Base-by-base conservation (phyloP, 2,888 invertebrate genomes). In the Geotrupes spiniger region DNA sequence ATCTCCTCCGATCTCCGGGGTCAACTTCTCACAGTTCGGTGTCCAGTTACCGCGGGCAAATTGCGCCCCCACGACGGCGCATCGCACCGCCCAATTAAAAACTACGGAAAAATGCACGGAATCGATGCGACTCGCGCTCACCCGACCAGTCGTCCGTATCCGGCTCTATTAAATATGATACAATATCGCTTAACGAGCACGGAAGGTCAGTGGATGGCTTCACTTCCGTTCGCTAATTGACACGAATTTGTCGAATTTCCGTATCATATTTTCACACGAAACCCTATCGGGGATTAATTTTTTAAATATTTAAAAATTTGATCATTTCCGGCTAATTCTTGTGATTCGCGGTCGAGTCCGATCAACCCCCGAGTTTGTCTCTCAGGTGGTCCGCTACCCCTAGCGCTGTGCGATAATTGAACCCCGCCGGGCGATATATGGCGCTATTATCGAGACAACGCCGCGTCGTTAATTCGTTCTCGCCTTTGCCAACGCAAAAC, bases 401-500 rank as follows among this genome's bases (percentile, higher is more conserved):
- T 36, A 36, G 42, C 48, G 42, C 46, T 39, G 39, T 42, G 42
- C 49, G 53, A 56, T 56, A 52, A 53, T 55, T 52, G 51, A 50
- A 46, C 55, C 50, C 55, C 50, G 55, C 46, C 37, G 46, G 48
- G 58, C 58, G 52, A 58, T 58, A 54, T 58, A 58, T 58, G 58
- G 58, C 53, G 52, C 56, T 52, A 47, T 56, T 53, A 56, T 47
- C 56, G 43, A 43, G 53, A 54, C 36, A 51, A 52, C 50, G 46
- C 44, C 46, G 46, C 44, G 47, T 54, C 58, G 56, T 58, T 58
- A 58, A 58, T 58, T 54, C 52, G 51, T 54, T 56, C 58, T 53
- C 56, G 46, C 58, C 55, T 57, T 56, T 26, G 52, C 64, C 65
- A 66, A 67, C 66, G 65, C 66, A 65, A 41, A 60, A 64, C 64